Percentiles rank a stretch among this genome's conserved stretches.
These are phyloP conservation scores for Drosophila quadrilineata DNA, from an alignment of 1,140 invertebrate genomes.

Conservation along the genomic window DNA sequence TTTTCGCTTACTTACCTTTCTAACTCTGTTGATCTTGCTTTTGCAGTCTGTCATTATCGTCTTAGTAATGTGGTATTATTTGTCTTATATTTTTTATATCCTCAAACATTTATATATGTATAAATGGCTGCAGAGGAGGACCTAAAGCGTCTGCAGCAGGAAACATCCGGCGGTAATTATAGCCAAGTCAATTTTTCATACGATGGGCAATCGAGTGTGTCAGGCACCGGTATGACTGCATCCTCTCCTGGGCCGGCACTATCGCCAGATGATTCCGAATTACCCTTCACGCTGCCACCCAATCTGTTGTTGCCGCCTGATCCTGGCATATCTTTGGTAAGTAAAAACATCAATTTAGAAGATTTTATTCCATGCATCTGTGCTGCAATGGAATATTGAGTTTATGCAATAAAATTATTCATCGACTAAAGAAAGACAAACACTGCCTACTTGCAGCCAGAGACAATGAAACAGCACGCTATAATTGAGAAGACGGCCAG, in stretches of 20 bases:
- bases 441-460: conserved; percentile 87
- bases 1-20: background rate
- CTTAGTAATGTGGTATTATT: conserved; percentile 36
- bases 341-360: no score
- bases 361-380: conserved; percentile 32
- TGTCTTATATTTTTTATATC: conserved; percentile 50
- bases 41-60: background rate
- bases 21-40: background rate
- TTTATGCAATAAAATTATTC: background rate
- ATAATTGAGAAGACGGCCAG: conserved; percentile 98
- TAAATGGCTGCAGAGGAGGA: conserved; percentile 89
- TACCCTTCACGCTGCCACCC: conserved; percentile 86
- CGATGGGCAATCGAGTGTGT: conserved; percentile 80
- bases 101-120: conserved; percentile 68
- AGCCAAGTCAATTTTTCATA: conserved; percentile 92
- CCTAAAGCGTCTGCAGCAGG: conserved; percentile 91
- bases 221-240: background rate
- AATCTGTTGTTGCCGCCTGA: conserved; percentile 87
- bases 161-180: conserved; percentile 83
- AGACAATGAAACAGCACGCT: conserved; percentile 93
- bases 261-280: conserved; percentile 84
- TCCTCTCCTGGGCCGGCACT: conserved; percentile 43
- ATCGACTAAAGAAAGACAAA: background rate
- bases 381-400: no score
- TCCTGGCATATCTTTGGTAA: conserved; percentile 87